Conservation (phyloP, 2,113 vertebrate species). For the Corythoichthys intestinalis region DNA sequence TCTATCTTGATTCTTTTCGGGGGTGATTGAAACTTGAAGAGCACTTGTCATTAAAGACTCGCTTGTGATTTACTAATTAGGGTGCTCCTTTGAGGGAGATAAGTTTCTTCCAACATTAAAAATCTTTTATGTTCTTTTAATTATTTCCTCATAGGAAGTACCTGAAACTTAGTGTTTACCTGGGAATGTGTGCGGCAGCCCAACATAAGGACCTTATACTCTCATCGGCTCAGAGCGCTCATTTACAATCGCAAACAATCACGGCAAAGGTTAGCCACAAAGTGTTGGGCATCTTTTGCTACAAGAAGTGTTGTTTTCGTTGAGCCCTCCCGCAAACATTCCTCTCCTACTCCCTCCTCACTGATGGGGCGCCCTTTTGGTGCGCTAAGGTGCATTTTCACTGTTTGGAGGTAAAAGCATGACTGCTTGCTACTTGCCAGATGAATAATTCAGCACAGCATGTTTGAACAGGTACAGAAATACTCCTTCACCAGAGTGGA, state of each 20-base stretch:
- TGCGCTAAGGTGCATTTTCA: slow-evolving; percentile 79
- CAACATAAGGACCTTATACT: slow-evolving; percentile 50
- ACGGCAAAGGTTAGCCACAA: slow-evolving; percentile 57
- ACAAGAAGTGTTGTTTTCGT: slow-evolving; percentile 41
- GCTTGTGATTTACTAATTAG: slow-evolving; percentile 66
- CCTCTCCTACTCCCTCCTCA: slow-evolving; percentile 6
- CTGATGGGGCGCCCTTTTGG: slow-evolving; percentile 51
- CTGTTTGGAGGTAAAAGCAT: slow-evolving; percentile 75
- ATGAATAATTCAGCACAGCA: slow-evolving; percentile 87
- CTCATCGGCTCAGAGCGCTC: slow-evolving; percentile 57
- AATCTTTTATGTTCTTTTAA: neutral
- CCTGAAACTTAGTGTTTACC: slow-evolving; percentile 36
- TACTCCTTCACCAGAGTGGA: slow-evolving; percentile 71
- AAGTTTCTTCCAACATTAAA: neutral
- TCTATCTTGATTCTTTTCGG: slow-evolving; percentile 51
- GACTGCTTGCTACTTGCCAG: slow-evolving; percentile 61
- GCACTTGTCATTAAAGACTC: slow-evolving; percentile 68
- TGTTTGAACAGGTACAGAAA: slow-evolving; percentile 93
- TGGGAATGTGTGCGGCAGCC: slow-evolving; percentile 25
- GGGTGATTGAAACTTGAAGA: slow-evolving; percentile 72
- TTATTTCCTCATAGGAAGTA: slow-evolving; percentile 6
- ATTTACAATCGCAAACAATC: slow-evolving; percentile 66
- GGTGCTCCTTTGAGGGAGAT: slow-evolving; percentile 38
- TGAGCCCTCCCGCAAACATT: slow-evolving; percentile 19
- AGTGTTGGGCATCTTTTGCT: slow-evolving; percentile 49